Evolutionary conservation across 2,888 invertebrate genomes (phyloP).

Genomic region (Latrodectus hesperus): DNA sequence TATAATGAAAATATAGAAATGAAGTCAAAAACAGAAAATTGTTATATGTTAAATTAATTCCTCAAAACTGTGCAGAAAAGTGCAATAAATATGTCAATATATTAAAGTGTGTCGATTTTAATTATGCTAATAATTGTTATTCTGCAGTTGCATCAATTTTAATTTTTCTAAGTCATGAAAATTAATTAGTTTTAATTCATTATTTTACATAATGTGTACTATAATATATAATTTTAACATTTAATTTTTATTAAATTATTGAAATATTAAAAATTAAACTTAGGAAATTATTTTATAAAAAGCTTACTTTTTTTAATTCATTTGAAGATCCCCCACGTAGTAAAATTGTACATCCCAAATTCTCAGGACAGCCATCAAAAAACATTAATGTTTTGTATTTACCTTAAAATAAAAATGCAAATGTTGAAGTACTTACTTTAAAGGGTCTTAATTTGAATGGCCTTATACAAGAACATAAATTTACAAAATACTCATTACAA

Average conservation of each 20-base stretch:
- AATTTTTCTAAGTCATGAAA: neutral
- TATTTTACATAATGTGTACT: no score
- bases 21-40: no score
- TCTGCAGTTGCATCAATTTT: no score
- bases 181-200: neutral
- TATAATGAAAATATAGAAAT: no score
- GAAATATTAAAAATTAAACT: constrained; percentile 3
- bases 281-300: neutral
- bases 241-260: neutral
- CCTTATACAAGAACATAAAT: no score
- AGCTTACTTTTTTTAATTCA: constrained; percentile 81
- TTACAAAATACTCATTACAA: no score
- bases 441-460: no score
- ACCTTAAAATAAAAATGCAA: constrained; percentile 17
- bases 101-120: no score
- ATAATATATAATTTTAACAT: no score
- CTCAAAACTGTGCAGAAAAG: no score
- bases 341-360: constrained; percentile 90
- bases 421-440: neutral
- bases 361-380: constrained; percentile 90
- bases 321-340: constrained; percentile 84
- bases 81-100: neutral
- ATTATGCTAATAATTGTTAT: no score
- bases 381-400: constrained; percentile 90
- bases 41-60: no score